Evolutionary conservation across 2,888 invertebrate species (phyloP).

Genomic region (Odontomyia ornata): DNA sequence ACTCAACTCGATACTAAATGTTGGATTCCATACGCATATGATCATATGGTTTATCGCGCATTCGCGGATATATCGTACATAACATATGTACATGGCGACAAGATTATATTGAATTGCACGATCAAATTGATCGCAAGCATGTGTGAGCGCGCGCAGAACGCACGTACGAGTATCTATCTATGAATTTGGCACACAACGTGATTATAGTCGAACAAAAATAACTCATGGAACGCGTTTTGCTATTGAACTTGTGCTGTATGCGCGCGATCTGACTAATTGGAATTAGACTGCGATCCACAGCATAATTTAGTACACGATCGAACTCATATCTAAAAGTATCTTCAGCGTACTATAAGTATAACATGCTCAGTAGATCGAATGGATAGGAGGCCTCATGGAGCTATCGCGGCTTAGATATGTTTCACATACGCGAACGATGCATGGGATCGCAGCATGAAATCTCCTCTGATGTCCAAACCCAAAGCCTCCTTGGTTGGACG

Average conservation of each 20-base stretch:
- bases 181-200: slow-evolving; percentile 6
- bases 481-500: background rate
- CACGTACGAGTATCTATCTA: background rate
- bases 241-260: slow-evolving; percentile 22
- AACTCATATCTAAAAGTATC: no score
- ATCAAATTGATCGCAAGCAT: slow-evolving; percentile 7
- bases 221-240: slow-evolving; percentile 8
- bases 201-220: background rate
- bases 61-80: no score
- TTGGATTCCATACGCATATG: background rate
- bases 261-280: slow-evolving; percentile 16
- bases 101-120: background rate
- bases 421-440: background rate
- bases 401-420: no score
- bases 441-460: slow-evolving; percentile 2
- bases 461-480: background rate
- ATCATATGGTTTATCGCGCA: background rate
- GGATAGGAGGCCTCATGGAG: no score
- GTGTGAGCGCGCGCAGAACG: background rate
- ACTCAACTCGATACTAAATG: background rate
- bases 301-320: no score
- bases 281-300: background rate
- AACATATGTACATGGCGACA: no score
- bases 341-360: no score
- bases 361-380: no score